Conservation (phyloP, 2,888 invertebrate species). For the Noctua janthina region DNA sequence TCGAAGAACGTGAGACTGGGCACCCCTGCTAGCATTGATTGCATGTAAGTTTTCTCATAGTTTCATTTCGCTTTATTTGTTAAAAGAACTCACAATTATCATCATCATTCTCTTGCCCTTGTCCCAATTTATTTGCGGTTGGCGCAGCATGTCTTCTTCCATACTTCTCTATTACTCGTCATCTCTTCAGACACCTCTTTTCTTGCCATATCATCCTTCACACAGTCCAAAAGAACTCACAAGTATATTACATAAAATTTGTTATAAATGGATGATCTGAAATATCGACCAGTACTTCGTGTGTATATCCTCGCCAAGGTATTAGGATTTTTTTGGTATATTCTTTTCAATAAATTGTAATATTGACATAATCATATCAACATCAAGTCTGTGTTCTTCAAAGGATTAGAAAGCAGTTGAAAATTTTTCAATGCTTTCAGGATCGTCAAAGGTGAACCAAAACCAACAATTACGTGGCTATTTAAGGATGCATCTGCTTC, state of each 20-base stretch:
- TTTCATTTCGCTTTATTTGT: neutral
- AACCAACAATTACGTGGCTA: slow-evolving; percentile 47
- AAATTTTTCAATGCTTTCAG: slow-evolving; percentile 6
- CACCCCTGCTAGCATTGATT: neutral
- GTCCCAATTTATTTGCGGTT: too few species aligned
- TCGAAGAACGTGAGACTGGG: slow-evolving; percentile 13
- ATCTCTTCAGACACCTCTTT: too few species aligned
- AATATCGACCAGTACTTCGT: neutral
- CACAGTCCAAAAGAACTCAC: neutral
- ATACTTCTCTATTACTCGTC: too few species aligned
- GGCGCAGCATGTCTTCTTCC: too few species aligned
- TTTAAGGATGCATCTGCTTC: slow-evolving; percentile 21
- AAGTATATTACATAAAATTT: neutral
- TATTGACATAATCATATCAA: neutral
- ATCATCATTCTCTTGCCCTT: too few species aligned
- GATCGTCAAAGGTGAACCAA: slow-evolving; percentile 39
- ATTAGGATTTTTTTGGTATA: neutral
- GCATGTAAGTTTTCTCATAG: slow-evolving; percentile 16
- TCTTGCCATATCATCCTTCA: too few species aligned
- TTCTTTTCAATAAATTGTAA: neutral
- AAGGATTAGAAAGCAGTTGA: neutral
- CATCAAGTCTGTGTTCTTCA: neutral
- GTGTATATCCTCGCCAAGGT: neutral
- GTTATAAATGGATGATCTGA: neutral
- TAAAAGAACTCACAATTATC: neutral